Base-by-base conservation (phyloP, 2,113 vertebrate genomes). In the Pardalotus punctatus region DNA sequence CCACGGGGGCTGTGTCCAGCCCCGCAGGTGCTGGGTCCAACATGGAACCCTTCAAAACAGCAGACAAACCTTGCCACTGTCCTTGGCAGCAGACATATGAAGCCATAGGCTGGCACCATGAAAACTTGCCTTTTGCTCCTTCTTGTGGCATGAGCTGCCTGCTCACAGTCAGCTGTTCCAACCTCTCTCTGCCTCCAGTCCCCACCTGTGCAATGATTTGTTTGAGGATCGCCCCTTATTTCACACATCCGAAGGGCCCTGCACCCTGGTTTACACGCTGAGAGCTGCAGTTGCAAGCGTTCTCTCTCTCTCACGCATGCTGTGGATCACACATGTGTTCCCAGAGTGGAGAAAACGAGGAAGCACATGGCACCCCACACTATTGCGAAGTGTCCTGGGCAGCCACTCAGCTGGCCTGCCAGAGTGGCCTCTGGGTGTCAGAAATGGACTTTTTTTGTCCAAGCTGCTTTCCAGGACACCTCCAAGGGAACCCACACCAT, bases 291-390 rank as follows among this genome's bases (percentile, higher is more conserved):
- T 5, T 70, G 11, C 50, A 48, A 43, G 40, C 29, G 9, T n/a
- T 40, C 42, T 43, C 33, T 38, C 33, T 38, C 67, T 35, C 53
- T 48, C 22, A 48, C 47, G 19, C 1, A 0, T 3, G 3, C 31
- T 1, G 0, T 38, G 45, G 27, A 35, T 60, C 1, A 2, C 35
- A 25, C 0, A 0, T 0, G 0, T 29, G 24, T 43, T 35, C 48
- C 29, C 10, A 11, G 24, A 27, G 10, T 14, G 7, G 43, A 65
- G 48, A 51, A 14, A 11, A 66, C 42, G 6, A 81, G 31, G 45
- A 43, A 60, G 28, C 6, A 10, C 11, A 5, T 2, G 3, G 29
- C 24, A 84, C 5, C 40, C 22, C 5, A 3, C 38, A 27, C 6
- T 21, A 67, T 9, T 11, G 12, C 1, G 0, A 33, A 72, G 31